These are phyloP conservation scores for Mantis religiosa DNA, from an alignment of 2,888 invertebrate genomes.

Conservation along the genomic window DNA sequence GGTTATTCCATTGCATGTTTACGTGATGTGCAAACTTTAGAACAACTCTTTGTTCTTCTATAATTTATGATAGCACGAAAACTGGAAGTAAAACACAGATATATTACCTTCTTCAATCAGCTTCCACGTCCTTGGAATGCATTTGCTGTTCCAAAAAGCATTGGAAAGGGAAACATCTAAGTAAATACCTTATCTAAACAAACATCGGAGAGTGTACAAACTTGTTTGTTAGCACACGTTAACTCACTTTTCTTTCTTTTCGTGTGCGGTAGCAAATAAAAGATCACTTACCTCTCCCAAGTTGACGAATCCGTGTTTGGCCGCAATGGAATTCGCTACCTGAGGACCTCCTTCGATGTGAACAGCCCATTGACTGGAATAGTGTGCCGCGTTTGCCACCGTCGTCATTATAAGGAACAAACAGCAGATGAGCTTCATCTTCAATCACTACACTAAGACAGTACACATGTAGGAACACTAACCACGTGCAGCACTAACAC, in stretches of 20 bases:
- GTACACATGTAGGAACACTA: background rate
- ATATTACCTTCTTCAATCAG: no score
- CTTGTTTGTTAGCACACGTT: background rate
- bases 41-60: no score
- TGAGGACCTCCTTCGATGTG: conserved; percentile 65
- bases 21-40: no score
- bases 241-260: background rate
- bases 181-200: no score
- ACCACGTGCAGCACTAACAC: background rate
- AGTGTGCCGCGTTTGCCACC: conserved; percentile 46
- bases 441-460: background rate
- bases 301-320: conserved; percentile 78
- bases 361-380: conserved; percentile 82
- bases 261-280: background rate
- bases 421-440: background rate
- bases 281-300: conserved; percentile 70
- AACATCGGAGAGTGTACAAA: no score
- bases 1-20: no score
- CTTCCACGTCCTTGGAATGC: no score
- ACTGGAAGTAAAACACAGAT: no score
- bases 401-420: background rate
- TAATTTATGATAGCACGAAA: no score
- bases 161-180: no score
- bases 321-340: conserved; percentile 70
- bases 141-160: no score